A percentile compares a stretch with the other conserved stretches of the same genome.
Evolutionary conservation across 2,113 vertebrate species (phyloP).

Genomic region (Empidonax alnorum): DNA sequence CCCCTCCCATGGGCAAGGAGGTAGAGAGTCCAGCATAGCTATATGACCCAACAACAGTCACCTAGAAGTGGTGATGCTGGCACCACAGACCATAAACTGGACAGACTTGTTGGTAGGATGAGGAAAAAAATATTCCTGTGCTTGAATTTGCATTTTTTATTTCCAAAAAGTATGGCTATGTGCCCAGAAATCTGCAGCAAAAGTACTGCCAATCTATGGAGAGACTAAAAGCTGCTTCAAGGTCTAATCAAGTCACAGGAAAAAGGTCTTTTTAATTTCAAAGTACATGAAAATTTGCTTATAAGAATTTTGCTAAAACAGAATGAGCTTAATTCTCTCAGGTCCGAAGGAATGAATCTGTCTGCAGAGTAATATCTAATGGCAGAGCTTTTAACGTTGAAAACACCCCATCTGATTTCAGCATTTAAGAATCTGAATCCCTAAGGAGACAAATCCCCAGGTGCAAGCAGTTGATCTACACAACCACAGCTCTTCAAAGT

Average conservation of each 20-base stretch:
- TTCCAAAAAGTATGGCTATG: fast-evolving
- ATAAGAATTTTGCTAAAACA: neutral
- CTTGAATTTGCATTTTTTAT: neutral
- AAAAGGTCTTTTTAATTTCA: neutral
- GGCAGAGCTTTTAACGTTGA: neutral
- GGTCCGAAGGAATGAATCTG: neutral
- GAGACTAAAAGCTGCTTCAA: neutral
- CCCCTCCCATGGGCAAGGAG: neutral
- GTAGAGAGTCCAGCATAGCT: neutral
- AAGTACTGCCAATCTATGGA: neutral
- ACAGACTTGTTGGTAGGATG: neutral
- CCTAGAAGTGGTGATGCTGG: neutral
- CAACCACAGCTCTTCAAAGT: slow-evolving; percentile 32
- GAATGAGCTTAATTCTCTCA: neutral
- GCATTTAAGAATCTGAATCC: slow-evolving; percentile 29
- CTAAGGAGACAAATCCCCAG: slow-evolving; percentile 22
- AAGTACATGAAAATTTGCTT: neutral
- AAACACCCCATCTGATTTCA: neutral
- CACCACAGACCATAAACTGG: no score
- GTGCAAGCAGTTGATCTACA: slow-evolving; percentile 34
- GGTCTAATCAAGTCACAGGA: neutral
- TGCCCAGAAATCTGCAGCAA: neutral
- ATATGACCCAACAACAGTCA: fast-evolving
- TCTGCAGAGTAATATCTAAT: neutral
- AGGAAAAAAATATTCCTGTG: neutral